phyloP scores from a whole-genome alignment of 2,888 invertebrate species.

The Dysmachus trigonus region DNA sequence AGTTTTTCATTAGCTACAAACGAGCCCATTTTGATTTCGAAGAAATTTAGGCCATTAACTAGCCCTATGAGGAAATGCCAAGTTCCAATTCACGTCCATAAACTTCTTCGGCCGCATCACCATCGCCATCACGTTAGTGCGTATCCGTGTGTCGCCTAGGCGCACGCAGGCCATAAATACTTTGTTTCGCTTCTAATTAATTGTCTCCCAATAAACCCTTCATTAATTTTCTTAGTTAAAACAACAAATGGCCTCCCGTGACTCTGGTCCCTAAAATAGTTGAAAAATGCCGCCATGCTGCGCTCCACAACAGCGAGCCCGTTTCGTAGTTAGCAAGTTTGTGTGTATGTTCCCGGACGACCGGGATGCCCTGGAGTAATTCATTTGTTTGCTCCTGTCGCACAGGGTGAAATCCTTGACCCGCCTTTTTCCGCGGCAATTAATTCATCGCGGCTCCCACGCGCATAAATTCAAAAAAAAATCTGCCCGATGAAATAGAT shows the following conservation, averaged over 20 bases:
- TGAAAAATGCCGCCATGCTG: constrained; percentile 28
- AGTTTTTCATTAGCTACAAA: not conserved
- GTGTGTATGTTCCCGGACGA: not conserved
- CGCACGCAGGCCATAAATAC: constrained; percentile 4
- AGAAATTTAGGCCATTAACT: not conserved
- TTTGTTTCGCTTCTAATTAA: constrained; percentile 22
- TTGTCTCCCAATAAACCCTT: constrained; percentile 31
- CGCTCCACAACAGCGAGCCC: not conserved
- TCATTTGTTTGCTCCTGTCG: constrained; percentile 13
- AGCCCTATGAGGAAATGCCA: not conserved
- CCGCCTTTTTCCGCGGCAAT: constrained; percentile 23
- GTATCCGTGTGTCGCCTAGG: not conserved
- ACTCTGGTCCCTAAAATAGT: constrained; percentile 15
- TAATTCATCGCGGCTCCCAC: not conserved
- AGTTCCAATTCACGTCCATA: not conserved
- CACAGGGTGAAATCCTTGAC: not conserved
- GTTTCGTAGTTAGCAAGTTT: constrained; percentile 1
- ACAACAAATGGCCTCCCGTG: constrained; percentile 40
- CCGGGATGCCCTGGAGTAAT: not conserved
- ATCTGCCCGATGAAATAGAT: not conserved
- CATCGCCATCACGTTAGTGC: not conserved
- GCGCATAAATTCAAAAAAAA: not conserved
- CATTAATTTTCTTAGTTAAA: constrained; percentile 35
- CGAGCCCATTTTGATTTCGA: not conserved
- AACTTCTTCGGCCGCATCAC: not conserved